Conservation (phyloP, 2,888 invertebrate species). For the Philonicus albiceps region DNA sequence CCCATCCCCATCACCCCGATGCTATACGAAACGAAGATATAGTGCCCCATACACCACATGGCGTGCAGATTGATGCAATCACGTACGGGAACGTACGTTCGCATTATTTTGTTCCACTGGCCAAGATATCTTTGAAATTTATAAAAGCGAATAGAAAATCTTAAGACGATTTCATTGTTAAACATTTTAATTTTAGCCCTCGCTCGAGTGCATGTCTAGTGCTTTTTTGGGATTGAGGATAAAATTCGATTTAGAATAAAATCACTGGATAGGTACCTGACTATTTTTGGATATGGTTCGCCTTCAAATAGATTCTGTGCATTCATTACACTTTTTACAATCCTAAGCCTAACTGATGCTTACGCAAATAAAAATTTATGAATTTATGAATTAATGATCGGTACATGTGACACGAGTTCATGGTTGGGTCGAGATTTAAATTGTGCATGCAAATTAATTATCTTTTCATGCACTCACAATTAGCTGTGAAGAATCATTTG, state of each 20-base stretch:
- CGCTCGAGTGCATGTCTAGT: not conserved
- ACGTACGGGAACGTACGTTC: not conserved
- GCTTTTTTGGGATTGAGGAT: not conserved
- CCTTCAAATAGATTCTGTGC: not conserved
- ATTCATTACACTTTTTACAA: not conserved
- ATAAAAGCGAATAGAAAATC: constrained; percentile 1
- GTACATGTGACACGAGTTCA: not conserved
- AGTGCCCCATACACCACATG: not conserved
- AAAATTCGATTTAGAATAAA: not conserved
- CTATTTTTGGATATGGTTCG: not conserved
- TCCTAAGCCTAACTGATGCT: not conserved
- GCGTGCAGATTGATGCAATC: constrained; percentile 32
- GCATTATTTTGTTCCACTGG: constrained; percentile 25
- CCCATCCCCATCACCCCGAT: not conserved
- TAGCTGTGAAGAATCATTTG: not conserved
- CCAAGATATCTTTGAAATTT: constrained; percentile 23
- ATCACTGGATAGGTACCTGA: not conserved
- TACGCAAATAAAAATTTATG: not conserved
- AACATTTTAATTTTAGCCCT: constrained; percentile 33
- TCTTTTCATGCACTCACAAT: not conserved
- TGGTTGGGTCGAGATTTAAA: not conserved
- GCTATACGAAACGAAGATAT: not conserved
- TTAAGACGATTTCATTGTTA: constrained; percentile 19
- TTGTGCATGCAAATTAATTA: not conserved
- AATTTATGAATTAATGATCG: not conserved